Evolutionary conservation across 2,113 vertebrate species (phyloP).

Genomic region (Micronisus gabar): DNA sequence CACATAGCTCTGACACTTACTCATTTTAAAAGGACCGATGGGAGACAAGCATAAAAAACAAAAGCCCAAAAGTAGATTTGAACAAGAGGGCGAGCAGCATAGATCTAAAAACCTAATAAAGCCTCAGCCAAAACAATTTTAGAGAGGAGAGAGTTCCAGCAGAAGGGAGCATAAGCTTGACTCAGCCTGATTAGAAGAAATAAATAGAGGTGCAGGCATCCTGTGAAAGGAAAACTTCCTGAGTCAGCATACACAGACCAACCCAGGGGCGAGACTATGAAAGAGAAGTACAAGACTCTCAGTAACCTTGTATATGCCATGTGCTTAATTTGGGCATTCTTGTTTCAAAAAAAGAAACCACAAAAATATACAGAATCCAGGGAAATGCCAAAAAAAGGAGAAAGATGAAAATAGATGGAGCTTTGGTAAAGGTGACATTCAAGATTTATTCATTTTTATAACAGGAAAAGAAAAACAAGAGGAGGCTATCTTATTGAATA

Average conservation of each 20-base stretch:
- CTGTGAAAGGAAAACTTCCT: constrained; percentile 14
- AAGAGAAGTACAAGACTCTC: neutral
- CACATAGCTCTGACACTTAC: constrained; percentile 60
- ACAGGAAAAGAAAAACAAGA: neutral
- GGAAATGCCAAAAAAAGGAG: neutral
- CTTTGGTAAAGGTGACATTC: neutral
- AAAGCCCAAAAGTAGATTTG: constrained; percentile 69
- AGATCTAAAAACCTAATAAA: constrained; percentile 65
- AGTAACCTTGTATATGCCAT: neutral
- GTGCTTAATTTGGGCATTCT: neutral
- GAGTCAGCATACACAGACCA: neutral
- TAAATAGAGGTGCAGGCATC: constrained; percentile 55
- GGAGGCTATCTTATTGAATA: neutral
- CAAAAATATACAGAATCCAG: neutral
- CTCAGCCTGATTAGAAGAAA: constrained; percentile 60
- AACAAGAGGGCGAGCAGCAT: constrained; percentile 53
- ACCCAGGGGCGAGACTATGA: neutral
- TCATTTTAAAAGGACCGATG: constrained; percentile 66
- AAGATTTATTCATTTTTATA: neutral
- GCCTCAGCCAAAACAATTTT: constrained; percentile 64
- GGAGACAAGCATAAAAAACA: constrained; percentile 75
- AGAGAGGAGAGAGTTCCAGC: constrained; percentile 16
- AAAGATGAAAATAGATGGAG: neutral
- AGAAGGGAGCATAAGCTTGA: neutral
- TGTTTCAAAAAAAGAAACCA: neutral